phyloP scores from a whole-genome alignment of 2,113 vertebrate genomes.

The Anser cygnoides region DNA sequence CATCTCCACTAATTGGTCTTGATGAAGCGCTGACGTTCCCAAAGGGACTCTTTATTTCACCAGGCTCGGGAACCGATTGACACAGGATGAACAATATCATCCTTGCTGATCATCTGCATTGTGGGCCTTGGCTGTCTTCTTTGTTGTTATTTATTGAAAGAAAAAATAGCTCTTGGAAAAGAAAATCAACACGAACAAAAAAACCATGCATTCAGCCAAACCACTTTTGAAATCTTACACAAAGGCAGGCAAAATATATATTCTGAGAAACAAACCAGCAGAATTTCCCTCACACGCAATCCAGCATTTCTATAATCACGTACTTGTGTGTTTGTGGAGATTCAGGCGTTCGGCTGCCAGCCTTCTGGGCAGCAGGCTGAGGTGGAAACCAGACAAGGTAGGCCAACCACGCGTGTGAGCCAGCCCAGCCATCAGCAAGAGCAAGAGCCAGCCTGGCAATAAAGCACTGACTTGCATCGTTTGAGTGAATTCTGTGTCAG shows the following conservation, averaged over 20 bases:
- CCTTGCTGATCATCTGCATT: conserved; percentile 67
- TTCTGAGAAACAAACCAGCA: conserved; percentile 68
- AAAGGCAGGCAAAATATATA: conserved; percentile 68
- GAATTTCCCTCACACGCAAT: conserved; percentile 57
- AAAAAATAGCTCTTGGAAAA: conserved; percentile 69
- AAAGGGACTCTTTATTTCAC: conserved; percentile 78
- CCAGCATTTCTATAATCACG: conserved; percentile 17
- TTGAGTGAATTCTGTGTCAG: neutral
- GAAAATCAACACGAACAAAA: conserved; percentile 60
- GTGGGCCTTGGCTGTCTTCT: conserved; percentile 45
- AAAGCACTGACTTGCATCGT: neutral
- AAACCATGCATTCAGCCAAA: conserved; percentile 44
- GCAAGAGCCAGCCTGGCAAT: neutral
- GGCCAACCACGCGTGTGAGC: neutral
- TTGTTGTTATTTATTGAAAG: conserved; percentile 67
- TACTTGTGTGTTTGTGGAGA: neutral
- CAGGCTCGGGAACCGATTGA: conserved; percentile 69
- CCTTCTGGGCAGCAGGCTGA: neutral
- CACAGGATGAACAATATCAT: conserved; percentile 72
- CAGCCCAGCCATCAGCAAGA: neutral
- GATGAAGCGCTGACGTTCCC: conserved; percentile 79
- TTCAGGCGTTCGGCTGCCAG: neutral
- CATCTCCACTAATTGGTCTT: conserved; percentile 84
- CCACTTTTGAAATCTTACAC: conserved; percentile 71
- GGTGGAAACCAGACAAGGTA: neutral